A percentile compares a stretch with the other conserved stretches of the same genome.
Conservation (phyloP, 1,140 invertebrate genomes). For the Drosophila mayri region DNA sequence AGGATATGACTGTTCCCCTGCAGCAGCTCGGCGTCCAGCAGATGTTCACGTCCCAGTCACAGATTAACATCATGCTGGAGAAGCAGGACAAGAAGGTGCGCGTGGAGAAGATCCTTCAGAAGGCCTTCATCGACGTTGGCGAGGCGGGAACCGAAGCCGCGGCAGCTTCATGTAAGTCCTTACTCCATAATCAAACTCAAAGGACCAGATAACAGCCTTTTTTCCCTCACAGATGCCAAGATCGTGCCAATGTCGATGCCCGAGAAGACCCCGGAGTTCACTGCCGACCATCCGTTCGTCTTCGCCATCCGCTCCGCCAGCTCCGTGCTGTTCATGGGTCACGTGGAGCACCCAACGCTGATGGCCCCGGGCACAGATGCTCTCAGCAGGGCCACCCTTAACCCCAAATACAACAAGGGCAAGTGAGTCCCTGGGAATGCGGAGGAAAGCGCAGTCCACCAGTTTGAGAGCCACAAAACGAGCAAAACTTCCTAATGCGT, state of each 20-base stretch:
- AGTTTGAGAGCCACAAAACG: constrained; percentile 27
- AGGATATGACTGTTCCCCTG: constrained; percentile 61
- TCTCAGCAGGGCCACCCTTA: background rate
- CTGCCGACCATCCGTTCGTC: constrained; percentile 74
- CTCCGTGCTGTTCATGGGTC: constrained; percentile 76
- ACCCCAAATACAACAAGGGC: background rate
- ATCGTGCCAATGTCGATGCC: constrained; percentile 77
- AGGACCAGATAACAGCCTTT: background rate
- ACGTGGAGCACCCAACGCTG: constrained; percentile 63
- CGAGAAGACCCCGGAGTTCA: constrained; percentile 56
- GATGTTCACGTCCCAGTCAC: constrained; percentile 54
- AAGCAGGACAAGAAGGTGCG: constrained; percentile 14
- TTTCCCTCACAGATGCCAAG: constrained; percentile 63
- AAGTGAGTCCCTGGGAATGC: background rate
- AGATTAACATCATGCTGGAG: constrained; percentile 6
- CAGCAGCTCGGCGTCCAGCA: constrained; percentile 47
- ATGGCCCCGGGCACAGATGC: background rate
- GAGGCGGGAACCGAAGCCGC: constrained; percentile 78
- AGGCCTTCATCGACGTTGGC: constrained; percentile 73
- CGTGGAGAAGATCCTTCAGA: constrained; percentile 70
- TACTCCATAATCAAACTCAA: background rate
- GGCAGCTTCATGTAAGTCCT: constrained; percentile 68
- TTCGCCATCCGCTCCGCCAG: constrained; percentile 71
- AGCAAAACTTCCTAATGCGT: constrained; percentile 52
- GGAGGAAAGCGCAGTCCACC: constrained; percentile 1